phyloP scores from a whole-genome alignment of 2,797 vertebrate species.

The Kryptolebias ocellatus region DNA sequence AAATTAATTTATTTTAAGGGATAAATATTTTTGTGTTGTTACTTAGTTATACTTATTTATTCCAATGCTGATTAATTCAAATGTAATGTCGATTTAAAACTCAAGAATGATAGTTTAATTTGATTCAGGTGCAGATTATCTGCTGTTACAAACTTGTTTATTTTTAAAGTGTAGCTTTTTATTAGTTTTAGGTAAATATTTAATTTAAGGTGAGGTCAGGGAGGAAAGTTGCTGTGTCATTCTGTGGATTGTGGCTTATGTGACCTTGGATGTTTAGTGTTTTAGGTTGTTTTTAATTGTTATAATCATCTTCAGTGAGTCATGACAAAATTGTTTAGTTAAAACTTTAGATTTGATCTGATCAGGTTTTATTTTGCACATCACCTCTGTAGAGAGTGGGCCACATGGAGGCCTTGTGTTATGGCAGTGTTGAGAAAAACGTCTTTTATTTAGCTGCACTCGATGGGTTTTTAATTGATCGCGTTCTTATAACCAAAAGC shows the following conservation, averaged over 20 bases:
- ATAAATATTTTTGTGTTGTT: background rate
- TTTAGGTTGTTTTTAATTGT: background rate
- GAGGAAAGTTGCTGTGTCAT: constrained; percentile 79
- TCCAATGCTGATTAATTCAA: background rate
- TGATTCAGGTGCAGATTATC: background rate
- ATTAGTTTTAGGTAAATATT: background rate
- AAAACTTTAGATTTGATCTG: background rate
- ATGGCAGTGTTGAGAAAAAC: background rate
- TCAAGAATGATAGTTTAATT: background rate
- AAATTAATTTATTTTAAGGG: background rate
- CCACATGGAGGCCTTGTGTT: constrained; percentile 29
- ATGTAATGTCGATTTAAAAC: background rate
- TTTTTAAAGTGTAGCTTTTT: background rate
- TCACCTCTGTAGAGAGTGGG: background rate
- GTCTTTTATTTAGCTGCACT: no score
- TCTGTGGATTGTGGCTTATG: constrained; percentile 15
- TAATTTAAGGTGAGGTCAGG: constrained; percentile 1
- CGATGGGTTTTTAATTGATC: background rate
- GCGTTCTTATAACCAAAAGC: background rate
- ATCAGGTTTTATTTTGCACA: background rate
- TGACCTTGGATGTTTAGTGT: background rate
- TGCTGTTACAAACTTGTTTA: background rate
- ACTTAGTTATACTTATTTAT: no score
- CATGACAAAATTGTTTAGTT: background rate
- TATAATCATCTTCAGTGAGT: background rate